phyloP scores from a whole-genome alignment of 1,140 invertebrate species.

The Anoplolepis gracilipes region DNA sequence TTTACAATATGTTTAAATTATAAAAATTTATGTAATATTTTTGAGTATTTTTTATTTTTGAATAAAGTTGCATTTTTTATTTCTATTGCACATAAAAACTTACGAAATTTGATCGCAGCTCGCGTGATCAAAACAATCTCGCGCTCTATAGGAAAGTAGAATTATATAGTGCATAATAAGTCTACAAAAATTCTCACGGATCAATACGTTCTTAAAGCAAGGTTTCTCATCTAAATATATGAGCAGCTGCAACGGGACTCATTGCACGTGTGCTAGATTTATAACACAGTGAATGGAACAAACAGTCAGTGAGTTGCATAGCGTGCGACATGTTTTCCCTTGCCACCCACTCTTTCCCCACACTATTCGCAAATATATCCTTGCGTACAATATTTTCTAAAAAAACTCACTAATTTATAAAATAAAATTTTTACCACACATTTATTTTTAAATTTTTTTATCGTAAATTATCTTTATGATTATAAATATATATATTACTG shows the following conservation, averaged over 20 bases:
- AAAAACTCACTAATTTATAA: not conserved
- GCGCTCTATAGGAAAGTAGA: constrained; percentile 21
- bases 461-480: not conserved
- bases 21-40: not conserved
- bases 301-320: constrained; percentile 48
- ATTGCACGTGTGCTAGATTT: constrained; percentile 38
- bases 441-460: not conserved
- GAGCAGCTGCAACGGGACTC: constrained; percentile 40
- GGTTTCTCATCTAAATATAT: constrained; percentile 49
- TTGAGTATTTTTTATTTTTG: not conserved
- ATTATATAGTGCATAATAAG: constrained; percentile 28
- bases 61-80: not conserved
- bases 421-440: not conserved
- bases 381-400: not conserved
- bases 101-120: not conserved
- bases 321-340: constrained; percentile 56
- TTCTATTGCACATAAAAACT: not conserved
- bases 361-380: not conserved
- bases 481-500: not conserved
- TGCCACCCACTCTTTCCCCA: constrained; percentile 32
- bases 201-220: constrained; percentile 21
- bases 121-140: constrained; percentile 6
- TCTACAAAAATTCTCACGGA: constrained; percentile 43
- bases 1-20: not conserved
- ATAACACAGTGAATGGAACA: constrained; percentile 39